Conservation (phyloP, 1,140 invertebrate species). For the Ganaspis sp. region DNA sequence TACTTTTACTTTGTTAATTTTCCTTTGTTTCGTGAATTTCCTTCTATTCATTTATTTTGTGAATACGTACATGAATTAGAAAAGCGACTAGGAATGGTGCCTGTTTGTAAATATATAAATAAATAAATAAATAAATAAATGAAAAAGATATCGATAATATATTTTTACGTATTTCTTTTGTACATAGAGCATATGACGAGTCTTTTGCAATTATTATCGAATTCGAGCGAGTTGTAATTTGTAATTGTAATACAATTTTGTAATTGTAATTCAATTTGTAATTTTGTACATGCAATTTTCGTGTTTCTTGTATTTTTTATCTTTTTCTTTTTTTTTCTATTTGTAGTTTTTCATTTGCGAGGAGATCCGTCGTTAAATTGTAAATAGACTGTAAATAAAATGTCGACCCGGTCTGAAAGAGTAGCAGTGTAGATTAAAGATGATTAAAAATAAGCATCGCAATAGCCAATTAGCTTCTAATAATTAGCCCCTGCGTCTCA, state of each 20-base stretch:
- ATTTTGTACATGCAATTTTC: not conserved
- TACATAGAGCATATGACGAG: slow-evolving; percentile 3
- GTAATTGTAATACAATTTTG: not conserved
- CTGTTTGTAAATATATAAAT: slow-evolving; percentile 19
- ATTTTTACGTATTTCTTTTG: slow-evolving; percentile 23
- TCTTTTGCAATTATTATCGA: not conserved
- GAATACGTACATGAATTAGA: not conserved
- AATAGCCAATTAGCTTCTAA: slow-evolving; percentile 51
- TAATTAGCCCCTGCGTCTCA: slow-evolving; percentile 59
- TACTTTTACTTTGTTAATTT: not conserved
- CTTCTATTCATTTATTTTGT: not conserved
- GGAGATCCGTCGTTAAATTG: slow-evolving; percentile 39
- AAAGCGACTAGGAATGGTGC: not conserved
- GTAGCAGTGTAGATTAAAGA: slow-evolving; percentile 39
- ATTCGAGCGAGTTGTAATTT: not conserved
- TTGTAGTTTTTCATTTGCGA: too few species aligned
- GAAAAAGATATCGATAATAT: slow-evolving; percentile 1
- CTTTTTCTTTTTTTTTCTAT: slow-evolving; percentile 45
- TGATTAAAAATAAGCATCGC: slow-evolving; percentile 28
- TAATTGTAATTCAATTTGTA: slow-evolving; percentile 13
- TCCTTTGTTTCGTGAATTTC: too few species aligned
- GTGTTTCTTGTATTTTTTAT: too few species aligned
- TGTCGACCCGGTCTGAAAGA: not conserved
- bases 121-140: slow-evolving; percentile 1
- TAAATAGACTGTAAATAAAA: slow-evolving; percentile 55